phyloP scores from a whole-genome alignment of 2,113 vertebrate species.

The Malurus cyaneus region DNA sequence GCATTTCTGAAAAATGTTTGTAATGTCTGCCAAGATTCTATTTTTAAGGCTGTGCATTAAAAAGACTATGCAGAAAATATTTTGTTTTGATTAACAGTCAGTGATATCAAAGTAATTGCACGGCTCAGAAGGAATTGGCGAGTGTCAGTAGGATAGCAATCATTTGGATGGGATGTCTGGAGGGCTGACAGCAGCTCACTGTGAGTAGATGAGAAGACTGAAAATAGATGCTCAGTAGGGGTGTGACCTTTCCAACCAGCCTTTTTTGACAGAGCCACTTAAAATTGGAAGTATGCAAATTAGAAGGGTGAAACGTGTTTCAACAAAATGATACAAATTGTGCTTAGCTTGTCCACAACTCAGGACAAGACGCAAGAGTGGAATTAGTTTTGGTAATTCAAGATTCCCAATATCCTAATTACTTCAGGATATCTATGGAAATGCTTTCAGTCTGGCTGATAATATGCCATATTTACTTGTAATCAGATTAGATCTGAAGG shows the following conservation, averaged over 20 bases:
- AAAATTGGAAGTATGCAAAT: constrained; percentile 2
- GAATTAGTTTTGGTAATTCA: background rate
- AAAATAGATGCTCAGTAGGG: constrained; percentile 13
- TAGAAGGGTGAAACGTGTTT: background rate
- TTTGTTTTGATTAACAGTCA: constrained; percentile 25
- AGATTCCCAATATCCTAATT: background rate
- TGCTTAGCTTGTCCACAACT: background rate
- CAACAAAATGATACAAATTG: background rate
- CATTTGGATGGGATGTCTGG: background rate
- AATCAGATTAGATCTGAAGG: background rate
- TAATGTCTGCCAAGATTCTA: background rate
- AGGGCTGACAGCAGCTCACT: background rate
- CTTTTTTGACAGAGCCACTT: constrained; percentile 6
- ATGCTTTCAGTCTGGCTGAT: background rate
- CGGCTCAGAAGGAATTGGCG: background rate
- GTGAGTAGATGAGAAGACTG: background rate
- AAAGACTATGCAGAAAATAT: background rate
- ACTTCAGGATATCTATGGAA: background rate
- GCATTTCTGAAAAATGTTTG: background rate
- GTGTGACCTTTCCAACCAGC: background rate
- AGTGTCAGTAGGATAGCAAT: constrained; percentile 29
- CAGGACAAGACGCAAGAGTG: background rate
- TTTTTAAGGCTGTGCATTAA: background rate
- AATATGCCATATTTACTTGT: background rate
- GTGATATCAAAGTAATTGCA: background rate